Conservation (phyloP, 2,113 vertebrate species). For the Peromyscus leucopus region DNA sequence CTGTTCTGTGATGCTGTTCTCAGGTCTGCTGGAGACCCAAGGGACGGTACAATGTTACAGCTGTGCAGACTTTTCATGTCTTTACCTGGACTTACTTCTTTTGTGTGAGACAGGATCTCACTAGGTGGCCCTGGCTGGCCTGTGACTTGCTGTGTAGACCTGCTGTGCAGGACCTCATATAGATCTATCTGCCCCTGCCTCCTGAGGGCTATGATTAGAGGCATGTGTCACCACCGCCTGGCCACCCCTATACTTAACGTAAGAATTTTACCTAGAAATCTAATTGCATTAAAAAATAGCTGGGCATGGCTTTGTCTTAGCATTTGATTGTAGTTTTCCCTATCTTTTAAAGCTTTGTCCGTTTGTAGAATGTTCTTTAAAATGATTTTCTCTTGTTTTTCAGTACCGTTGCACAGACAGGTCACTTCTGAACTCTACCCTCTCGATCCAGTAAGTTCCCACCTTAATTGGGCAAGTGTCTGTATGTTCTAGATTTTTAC, state of each 20-base stretch:
- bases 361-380: conserved; percentile 61
- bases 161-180: not conserved
- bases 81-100: not conserved
- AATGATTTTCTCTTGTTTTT: conserved; percentile 60
- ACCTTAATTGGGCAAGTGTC: conserved; percentile 52
- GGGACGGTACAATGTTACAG: not conserved
- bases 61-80: not conserved
- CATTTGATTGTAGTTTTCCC: not conserved
- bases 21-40: not conserved
- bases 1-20: not conserved
- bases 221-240: not conserved
- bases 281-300: conserved; percentile 2
- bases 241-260: not conserved
- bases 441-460: conserved; percentile 78
- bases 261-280: conserved; percentile 42
- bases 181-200: not conserved
- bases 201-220: not conserved
- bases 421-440: conserved; percentile 55
- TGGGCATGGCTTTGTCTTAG: conserved; percentile 21
- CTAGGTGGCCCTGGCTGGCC: not conserved
- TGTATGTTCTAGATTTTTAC: conserved; percentile 34
- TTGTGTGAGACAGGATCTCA: not conserved
- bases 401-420: conserved; percentile 63
- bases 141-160: not conserved
- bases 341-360: not conserved